Evolutionary conservation across 2,113 vertebrate genomes (phyloP).

Genomic region (Protobothrops flavoviridis): DNA sequence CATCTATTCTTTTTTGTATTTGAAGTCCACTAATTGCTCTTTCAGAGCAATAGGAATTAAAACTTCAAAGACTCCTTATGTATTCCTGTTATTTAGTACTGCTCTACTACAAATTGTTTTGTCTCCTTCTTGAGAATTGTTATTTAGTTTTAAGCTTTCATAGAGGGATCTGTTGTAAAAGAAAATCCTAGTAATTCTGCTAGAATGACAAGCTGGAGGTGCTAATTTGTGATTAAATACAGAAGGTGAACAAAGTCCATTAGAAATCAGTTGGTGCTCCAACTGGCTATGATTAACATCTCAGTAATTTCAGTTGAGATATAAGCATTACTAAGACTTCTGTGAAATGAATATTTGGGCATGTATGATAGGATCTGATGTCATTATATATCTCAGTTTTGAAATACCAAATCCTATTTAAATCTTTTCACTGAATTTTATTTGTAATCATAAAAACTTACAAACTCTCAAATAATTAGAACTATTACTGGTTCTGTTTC

Average conservation of each 20-base stretch:
- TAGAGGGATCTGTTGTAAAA: neutral
- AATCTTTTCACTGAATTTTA: neutral
- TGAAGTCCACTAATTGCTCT: neutral
- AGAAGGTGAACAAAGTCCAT: neutral
- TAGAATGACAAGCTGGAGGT: neutral
- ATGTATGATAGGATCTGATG: neutral
- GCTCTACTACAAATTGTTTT: neutral
- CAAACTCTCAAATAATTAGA: slow-evolving; percentile 15
- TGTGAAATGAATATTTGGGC: neutral
- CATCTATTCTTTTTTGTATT: neutral
- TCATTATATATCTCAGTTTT: neutral
- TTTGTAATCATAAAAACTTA: neutral
- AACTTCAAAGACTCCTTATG: neutral
- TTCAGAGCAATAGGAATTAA: neutral
- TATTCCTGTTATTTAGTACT: neutral
- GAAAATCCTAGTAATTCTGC: neutral
- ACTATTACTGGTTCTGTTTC: neutral
- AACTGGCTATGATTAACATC: neutral
- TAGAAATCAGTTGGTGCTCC: neutral
- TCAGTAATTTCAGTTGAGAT: neutral
- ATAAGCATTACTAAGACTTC: neutral
- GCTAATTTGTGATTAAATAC: neutral
- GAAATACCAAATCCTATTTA: neutral
- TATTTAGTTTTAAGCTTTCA: neutral
- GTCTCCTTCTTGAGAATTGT: neutral